phyloP scores from a whole-genome alignment of 1,140 invertebrate species.

The Zaprionus nigranus region DNA sequence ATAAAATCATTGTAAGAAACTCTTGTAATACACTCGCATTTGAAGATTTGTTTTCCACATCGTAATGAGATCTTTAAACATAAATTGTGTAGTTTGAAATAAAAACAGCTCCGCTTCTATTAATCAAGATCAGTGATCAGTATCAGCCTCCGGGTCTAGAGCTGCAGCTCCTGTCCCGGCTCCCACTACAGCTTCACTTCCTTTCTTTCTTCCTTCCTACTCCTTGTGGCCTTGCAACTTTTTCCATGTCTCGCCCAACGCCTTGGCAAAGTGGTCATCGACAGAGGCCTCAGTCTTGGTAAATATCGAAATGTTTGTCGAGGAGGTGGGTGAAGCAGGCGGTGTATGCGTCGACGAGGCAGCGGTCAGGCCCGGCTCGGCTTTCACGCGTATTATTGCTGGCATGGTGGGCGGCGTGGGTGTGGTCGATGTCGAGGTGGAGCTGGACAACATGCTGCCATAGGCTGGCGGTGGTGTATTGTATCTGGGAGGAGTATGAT shows the following conservation, averaged over 20 bases:
- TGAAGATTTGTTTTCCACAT: conserved; percentile 75
- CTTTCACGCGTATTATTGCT: conserved; percentile 77
- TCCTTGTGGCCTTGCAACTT: conserved; percentile 89
- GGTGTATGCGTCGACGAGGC: conserved; percentile 68
- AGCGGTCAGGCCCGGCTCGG: conserved; percentile 71
- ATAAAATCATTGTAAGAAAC: conserved; percentile 77
- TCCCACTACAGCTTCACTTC: too few species aligned
- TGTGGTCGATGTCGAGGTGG: conserved; percentile 29
- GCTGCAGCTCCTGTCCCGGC: not conserved
- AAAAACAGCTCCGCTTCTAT: conserved; percentile 55
- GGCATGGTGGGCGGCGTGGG: conserved; percentile 68
- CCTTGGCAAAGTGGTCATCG: conserved; percentile 98
- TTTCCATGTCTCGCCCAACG: conserved; percentile 96
- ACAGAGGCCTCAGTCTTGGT: conserved; percentile 88
- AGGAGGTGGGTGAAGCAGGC: conserved; percentile 73
- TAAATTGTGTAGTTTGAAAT: conserved; percentile 78
- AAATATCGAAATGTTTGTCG: conserved; percentile 74
- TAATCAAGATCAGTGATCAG: not conserved
- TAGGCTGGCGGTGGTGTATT: conserved; percentile 73
- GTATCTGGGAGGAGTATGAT: conserved; percentile 71
- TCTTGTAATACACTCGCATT: conserved; percentile 80
- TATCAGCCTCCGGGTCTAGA: not conserved
- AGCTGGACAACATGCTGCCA: conserved; percentile 35
- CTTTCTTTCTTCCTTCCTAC: not conserved
- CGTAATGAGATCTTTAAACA: conserved; percentile 77